Evolutionary conservation across 2,797 vertebrate genomes (phyloP), one percentile per base, ranked within the genome.

Genomic region (Eutrigla gurnardus): DNA sequence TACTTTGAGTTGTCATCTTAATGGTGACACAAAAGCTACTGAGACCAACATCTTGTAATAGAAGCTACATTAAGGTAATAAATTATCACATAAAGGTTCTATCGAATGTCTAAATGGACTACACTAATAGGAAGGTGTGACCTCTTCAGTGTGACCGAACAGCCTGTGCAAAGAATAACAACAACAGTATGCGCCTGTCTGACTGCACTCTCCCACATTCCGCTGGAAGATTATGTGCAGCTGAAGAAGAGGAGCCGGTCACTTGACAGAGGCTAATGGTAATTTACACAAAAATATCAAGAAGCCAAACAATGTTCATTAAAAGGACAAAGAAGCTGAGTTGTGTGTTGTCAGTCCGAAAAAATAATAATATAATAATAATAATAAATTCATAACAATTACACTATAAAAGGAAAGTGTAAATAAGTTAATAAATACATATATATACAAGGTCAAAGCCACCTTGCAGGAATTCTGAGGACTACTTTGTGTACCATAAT

Each of bases 151-250:
- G 66, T 43, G 62, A 68, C 32, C 17, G 40, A 73, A 73, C 59
- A 77, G 64, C 42, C 65, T 65, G 60, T 80, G 50, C 69, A 80
- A 63, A 83, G 68, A 62, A 66, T 64, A 82, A 82, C 78, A 80
- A 70, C 68, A 14, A 73, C 60, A 79, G 63, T 58, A 43, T 74
- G 70, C 49, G 62, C 66, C 77, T 82, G 84, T 61, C 75, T 86
- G 79, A 86, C 77, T 89, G 75, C 66, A 83, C 77, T 80, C 76
- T 62, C 65, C 66, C 82, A 80, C 79, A 86, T 86, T 90, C 82
- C 83, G 73, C 45, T 25, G 35, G 52, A 52, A 70, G 47, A 64
- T 58, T 39, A 65, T 65, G 65, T 71, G 54, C 47, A 54, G 70
- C 66, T 63, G 55, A 89, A 50, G 75, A 73, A 71, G 64, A 85